Base-by-base conservation (phyloP, 2,888 invertebrate genomes). In the Nomada fabriciana region DNA sequence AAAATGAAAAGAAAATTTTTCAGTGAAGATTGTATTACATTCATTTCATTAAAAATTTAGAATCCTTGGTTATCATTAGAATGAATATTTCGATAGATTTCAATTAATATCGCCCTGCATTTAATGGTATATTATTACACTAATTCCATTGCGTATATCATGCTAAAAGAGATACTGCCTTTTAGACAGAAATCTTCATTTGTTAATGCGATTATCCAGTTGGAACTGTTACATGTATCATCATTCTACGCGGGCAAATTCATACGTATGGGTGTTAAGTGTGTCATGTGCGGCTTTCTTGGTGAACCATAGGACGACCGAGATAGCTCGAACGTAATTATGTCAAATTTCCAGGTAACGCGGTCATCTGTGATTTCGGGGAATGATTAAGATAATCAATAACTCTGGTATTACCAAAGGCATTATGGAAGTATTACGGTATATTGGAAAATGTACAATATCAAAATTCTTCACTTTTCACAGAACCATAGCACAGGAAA, bases 311-410 rank as follows among this genome's bases (percentile, higher is more conserved):
- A 73, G 73, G 65, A 59, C 67, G 76, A 63, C 76, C 76, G 76
- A 76, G 72, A 76, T 76, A 76, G 71, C 76, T 71, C 72, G 71
- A 61, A 55, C 76, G 76, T 71, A 76, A 76, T 76, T 71, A 76
- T 76, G 76, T 76, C 71, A 71, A 76, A 76, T 76, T 76, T 76
- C 76, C 72, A 76, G 76, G 76, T 71, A 71, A 63, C 72, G 61
- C 7, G 76, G 71, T 29, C 47, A 71, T 71, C 76, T 71, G 76
- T 29, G 71, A 76, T 61, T 76, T 76, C 71, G 53, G 29, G 18
- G 20, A 63, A 71, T 76, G 61, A 76, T 76, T 76, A 76, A 71
- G 76, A 76, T 76, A 76, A 76, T 76, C 76, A n/a, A 76, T 76
- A 76, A 71, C 61, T 73, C 29, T n/a, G 23, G 25, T 57, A 47